Evolutionary conservation across 2,797 vertebrate species (phyloP), one percentile per base, ranked within the genome.

Genomic region (Scleropages formosus): DNA sequence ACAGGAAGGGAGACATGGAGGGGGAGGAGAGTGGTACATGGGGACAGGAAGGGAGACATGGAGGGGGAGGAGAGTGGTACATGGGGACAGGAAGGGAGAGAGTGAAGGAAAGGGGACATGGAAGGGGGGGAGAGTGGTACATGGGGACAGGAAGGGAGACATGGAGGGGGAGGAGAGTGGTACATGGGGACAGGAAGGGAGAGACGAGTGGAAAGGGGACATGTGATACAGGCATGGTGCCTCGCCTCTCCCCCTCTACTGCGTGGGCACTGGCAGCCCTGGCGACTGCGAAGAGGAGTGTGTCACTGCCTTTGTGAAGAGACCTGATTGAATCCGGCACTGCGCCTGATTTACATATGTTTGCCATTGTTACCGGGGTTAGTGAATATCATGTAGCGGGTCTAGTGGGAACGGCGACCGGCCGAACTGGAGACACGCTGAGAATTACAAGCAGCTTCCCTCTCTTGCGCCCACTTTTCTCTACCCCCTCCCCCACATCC

Each of bases 311-410:
- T 90, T 89, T 89, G 85, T 89, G 85, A 84, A 39, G 74, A 74
- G 85, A 51, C 83, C 85, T 89, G 90, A 92, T 89, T 90, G 88
- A 89, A 89, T 87, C 79, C 83, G 88, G 88, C 87, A 87, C 84
- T 82, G 79, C 70, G 83, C 82, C 86, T 88, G 83, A 91, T 92
- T 90, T 91, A 89, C 89, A 92, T 92, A 88, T 91, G 89, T 92
- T 91, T 90, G 88, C 89, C 87, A 88, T 89, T 90, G 89, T 91
- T 90, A 88, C 79, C 65, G 85, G 80, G 88, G 87, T 92, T 90
- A 91, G 90, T 88, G 88, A 88, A 91, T 90, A 91, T 90, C 88
- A 88, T 90, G 90, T 89, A 89, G 88, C 86, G 86, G 87, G 84
- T 85, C 88, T 85, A 73, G 74, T 74, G 90, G 88, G 90, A 90